Evolutionary conservation across 2,888 invertebrate genomes (phyloP).

Genomic region (Notodonta ziczac): DNA sequence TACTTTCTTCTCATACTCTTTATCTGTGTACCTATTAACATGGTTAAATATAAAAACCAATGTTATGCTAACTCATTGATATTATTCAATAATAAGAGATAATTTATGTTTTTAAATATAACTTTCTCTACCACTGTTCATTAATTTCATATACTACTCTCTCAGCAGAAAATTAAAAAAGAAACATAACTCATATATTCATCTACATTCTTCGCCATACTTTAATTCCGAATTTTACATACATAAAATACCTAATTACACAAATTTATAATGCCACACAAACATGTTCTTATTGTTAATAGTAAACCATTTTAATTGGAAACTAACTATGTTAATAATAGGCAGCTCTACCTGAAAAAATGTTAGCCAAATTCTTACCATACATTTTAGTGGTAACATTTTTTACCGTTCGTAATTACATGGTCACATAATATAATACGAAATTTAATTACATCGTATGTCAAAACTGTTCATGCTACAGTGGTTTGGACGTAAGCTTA

Average conservation of each 20-base stretch:
- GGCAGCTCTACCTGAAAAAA: constrained; percentile 35
- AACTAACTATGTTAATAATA: constrained; percentile 47
- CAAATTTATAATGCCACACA: constrained; percentile 38
- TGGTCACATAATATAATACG: constrained; percentile 41
- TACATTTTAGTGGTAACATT: constrained; percentile 34
- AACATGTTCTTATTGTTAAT: constrained; percentile 29
- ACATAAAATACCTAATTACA: constrained; percentile 37
- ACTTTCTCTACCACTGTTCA: too few species aligned
- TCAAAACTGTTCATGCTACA: constrained; percentile 58
- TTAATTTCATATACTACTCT: not conserved
- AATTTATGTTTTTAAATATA: too few species aligned
- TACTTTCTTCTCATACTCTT: too few species aligned
- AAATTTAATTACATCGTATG: constrained; percentile 53
- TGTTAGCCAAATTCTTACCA: constrained; percentile 42
- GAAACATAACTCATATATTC: constrained; percentile 19
- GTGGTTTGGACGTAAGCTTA: constrained; percentile 43
- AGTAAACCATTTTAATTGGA: constrained; percentile 42
- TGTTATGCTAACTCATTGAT: too few species aligned
- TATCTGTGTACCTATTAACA: too few species aligned
- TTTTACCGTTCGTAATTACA: constrained; percentile 42
- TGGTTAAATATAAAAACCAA: too few species aligned
- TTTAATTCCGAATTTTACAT: constrained; percentile 30
- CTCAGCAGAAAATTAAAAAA: too few species aligned
- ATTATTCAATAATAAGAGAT: too few species aligned
- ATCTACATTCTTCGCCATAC: constrained; percentile 23